Evolutionary conservation across 2,797 vertebrate species (phyloP), one percentile per base, ranked within the genome.

Genomic region (Paratrypauchen microcephalus): DNA sequence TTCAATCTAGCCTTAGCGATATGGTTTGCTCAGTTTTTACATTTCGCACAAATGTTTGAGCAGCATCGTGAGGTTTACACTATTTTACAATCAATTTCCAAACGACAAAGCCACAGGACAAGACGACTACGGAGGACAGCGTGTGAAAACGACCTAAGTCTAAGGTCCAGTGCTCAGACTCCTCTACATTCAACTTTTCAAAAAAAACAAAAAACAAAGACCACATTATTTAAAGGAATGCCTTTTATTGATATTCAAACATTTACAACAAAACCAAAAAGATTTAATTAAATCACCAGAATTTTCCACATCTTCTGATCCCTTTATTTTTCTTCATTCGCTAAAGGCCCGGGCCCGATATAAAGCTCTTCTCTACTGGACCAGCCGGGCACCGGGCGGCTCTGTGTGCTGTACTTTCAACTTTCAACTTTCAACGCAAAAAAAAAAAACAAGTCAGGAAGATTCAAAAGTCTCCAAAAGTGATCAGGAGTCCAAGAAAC

Each of bases 201-300:
- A 21, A 9, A 23, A 16, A 30, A 52, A 54, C 39, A 0, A 70
- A 0, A 6, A n/a, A 65, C 19, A 15, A 78, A 48, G 32, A 11
- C 23, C n/a, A 65, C 3, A 47, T 83, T 58, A 75, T 91, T 93
- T 93, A 85, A 92, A 93, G 88, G 89, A 93, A 94, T 93, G 92
- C 87, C 24, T 94, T 63, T 94, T 94, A 94, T 92, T 94, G 87
- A 92, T 92, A 89, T 85, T 85, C 87, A 88, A 90, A 91, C 90
- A 92, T 82, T 80, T 70, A 90, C 82, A 88, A 88, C 87, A 88
- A 84, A 88, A 89, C 85, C 75, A 86, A 89, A 83, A 76, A 66
- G 77, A 74, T 72, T 79, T 62, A 76, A 87, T 78, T 76, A 41
- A 78, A 75, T 78, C 72, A 84, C 72, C 78, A 83, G 65, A 60